phyloP scores from a whole-genome alignment of 1,140 invertebrate species.

The Matsumurasca onukii region DNA sequence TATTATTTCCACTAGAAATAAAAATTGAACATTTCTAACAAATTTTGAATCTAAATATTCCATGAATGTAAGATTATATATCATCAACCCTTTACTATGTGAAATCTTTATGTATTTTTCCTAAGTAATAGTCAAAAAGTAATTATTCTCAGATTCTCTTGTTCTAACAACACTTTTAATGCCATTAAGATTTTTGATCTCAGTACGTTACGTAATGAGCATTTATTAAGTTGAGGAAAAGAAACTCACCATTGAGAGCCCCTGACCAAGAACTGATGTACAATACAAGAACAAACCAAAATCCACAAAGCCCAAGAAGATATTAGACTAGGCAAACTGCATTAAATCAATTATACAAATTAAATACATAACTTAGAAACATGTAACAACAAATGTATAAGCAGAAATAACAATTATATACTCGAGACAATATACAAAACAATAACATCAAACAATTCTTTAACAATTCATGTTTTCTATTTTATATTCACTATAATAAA shows the following conservation, averaged over 20 bases:
- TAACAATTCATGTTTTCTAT: slow-evolving; percentile 10
- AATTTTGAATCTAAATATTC: too few relatives aligned
- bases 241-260: background rate
- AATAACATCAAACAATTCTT: background rate
- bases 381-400: slow-evolving; percentile 4
- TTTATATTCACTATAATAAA: slow-evolving; percentile 23
- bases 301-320: slow-evolving; percentile 16
- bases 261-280: background rate
- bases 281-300: background rate
- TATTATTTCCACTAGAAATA: too few relatives aligned
- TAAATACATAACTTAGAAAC: background rate
- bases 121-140: too few relatives aligned
- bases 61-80: too few relatives aligned
- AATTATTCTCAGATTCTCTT: too few relatives aligned
- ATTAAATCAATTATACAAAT: background rate
- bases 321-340: background rate
- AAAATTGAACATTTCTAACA: too few relatives aligned
- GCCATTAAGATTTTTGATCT: too few relatives aligned
- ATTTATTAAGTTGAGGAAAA: too few relatives aligned
- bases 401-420: slow-evolving; percentile 15
- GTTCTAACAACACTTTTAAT: too few relatives aligned
- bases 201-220: too few relatives aligned
- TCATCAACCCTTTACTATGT: too few relatives aligned
- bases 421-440: slow-evolving; percentile 4
- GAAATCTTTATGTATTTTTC: too few relatives aligned